Conservation (phyloP, 2,797 vertebrate genomes). For the Melanitta fusca region DNA sequence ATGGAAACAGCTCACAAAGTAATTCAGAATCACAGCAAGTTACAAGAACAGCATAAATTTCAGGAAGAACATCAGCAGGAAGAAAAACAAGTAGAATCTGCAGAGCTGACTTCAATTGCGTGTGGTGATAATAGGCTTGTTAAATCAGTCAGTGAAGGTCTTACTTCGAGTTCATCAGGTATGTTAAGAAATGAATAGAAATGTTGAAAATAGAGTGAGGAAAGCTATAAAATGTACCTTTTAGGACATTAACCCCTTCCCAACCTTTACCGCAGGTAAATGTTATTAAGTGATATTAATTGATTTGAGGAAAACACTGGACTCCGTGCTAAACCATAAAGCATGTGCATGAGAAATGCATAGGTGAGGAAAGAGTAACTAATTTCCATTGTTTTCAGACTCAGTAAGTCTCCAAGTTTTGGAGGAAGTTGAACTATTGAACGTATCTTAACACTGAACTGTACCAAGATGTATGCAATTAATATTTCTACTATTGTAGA, state of each 20-base stretch:
- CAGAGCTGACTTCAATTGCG: constrained; percentile 68
- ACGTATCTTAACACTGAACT: background rate
- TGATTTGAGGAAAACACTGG: background rate
- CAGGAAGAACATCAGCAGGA: constrained; percentile 73
- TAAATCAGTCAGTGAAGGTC: constrained; percentile 95
- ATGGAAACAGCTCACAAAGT: constrained; percentile 98
- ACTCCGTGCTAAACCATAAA: background rate
- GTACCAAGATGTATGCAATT: background rate
- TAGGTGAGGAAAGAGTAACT: background rate
- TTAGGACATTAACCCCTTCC: background rate
- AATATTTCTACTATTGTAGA: background rate
- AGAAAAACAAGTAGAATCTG: constrained; percentile 45
- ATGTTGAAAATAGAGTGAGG: background rate
- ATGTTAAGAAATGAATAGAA: background rate
- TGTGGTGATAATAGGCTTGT: constrained; percentile 87
- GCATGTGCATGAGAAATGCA: background rate
- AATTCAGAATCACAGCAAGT: constrained; percentile 94
- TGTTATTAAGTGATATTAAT: background rate
- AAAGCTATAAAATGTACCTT: background rate
- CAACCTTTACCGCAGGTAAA: background rate
- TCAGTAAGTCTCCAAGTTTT: background rate
- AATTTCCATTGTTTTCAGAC: background rate
- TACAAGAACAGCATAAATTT: constrained; percentile 84
- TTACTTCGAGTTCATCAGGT: constrained; percentile 79
- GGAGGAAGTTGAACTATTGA: background rate